Conservation (phyloP, 1,140 invertebrate genomes). For the Leptinotarsa undecemlineata region DNA sequence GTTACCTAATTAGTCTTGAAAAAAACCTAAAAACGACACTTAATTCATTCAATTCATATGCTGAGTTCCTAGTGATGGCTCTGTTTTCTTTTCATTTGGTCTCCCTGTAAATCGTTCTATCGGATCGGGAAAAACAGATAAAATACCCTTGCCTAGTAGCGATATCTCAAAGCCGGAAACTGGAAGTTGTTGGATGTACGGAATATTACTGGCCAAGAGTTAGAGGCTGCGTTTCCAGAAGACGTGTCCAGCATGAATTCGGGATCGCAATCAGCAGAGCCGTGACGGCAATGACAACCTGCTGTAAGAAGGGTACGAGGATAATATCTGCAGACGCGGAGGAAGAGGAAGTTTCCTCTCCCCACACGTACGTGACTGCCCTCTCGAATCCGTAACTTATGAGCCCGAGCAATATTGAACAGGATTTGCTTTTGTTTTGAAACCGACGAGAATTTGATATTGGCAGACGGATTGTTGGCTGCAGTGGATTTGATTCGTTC, state of each 20-base stretch:
- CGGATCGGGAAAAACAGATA: neutral
- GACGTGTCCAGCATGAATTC: conserved; percentile 29
- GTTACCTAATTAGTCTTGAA: no score
- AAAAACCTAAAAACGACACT: no score
- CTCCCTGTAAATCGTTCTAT: neutral
- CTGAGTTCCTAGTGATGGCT: neutral
- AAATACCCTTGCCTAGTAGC: neutral
- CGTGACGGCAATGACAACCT: conserved; percentile 31
- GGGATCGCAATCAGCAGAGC: conserved; percentile 22
- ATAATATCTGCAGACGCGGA: conserved; percentile 8
- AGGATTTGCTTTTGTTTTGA: conserved; percentile 14
- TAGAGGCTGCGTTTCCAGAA: conserved; percentile 22
- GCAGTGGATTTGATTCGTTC: no score
- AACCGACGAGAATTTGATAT: conserved; percentile 18
- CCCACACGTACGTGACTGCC: conserved; percentile 6
- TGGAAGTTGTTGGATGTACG: conserved; percentile 19
- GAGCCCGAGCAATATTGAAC: neutral
- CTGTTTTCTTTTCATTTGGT: neutral
- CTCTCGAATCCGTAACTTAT: conserved; percentile 9
- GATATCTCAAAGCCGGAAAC: conserved; percentile 9
- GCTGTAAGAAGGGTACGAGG: conserved; percentile 5
- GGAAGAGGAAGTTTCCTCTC: neutral
- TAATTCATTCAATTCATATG: no score
- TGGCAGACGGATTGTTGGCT: conserved; percentile 5
- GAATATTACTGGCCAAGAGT: conserved; percentile 24